Base-by-base conservation (phyloP, 2,888 invertebrate species). In the Lepidocyrtoides sp. region DNA sequence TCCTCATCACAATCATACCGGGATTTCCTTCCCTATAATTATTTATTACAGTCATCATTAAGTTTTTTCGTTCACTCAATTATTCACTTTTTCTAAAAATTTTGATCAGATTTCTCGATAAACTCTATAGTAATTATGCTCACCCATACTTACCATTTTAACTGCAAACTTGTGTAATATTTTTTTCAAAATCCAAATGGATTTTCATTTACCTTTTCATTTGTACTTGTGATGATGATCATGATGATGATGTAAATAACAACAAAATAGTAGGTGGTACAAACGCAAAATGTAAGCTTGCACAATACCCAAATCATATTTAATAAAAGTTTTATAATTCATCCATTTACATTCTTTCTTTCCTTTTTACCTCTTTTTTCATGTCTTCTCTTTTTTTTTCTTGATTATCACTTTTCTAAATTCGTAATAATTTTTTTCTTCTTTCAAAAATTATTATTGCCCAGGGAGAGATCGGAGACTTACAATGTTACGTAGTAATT, bases 311-410 rank as follows among this genome's bases (percentile, higher is more conserved):
- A 26, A 20, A 26, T 20, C 8, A 20, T 60, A 20, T 60, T 66
- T 66, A 7, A 2, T 14, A n/a, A n/a, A n/a, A n/a, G n/a, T n/a
- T n/a, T n/a, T 41, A 14, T 72, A 72, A 72, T 72, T 72, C 51
- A 0, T 14, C 77, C 77, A 77, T 77, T 77, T 77, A 77, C 26
- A 77, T 77, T 77, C 77, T n/a, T 72, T 23, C 72, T 8, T 72
- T 20, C 14, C 20, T 20, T 48, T 23, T 48, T 12, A 44, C 44
- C 26, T 44, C 20, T 41, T 41, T 8, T 20, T 44, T n/a, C 41
- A 8, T 14, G 20, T 75, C 26, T 44, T 51, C n/a, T 77, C 77
- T 7, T 77, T 26, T 77, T 23, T 75, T n/a, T 48, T 75, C 14
- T 77, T 77, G 29, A 51, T 51, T 51, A 77, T 77, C 77, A 77